Evolutionary conservation across 2,797 vertebrate species (phyloP).

Genomic region (Nyctibius grandis): DNA sequence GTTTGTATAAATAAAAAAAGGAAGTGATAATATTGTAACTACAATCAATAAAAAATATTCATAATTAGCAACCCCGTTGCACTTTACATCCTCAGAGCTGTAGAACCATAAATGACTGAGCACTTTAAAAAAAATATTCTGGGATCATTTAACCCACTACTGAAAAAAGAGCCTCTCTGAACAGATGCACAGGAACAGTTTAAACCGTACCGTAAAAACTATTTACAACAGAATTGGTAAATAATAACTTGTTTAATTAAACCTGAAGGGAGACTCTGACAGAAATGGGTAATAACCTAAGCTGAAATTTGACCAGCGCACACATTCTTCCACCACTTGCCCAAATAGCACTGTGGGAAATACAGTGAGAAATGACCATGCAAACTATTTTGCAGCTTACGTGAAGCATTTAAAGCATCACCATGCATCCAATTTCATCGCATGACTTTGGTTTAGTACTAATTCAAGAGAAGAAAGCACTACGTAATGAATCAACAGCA

Average conservation of each 20-base stretch:
- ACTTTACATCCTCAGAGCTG: background rate
- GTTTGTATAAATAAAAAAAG: background rate
- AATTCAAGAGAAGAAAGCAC: background rate
- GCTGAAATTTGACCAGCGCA: background rate
- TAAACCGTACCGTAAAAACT: background rate
- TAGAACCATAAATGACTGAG: background rate
- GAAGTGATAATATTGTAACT: background rate
- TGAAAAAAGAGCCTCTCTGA: background rate
- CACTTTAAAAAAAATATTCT: background rate
- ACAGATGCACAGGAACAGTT: background rate
- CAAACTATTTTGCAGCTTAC: background rate
- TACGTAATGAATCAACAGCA: background rate
- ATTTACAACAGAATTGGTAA: background rate
- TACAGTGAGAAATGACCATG: background rate
- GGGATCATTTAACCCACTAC: background rate
- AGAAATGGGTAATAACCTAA: background rate
- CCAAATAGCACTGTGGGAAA: background rate
- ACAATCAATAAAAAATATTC: background rate
- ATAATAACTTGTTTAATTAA: background rate
- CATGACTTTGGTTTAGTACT: background rate
- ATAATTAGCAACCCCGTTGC: background rate
- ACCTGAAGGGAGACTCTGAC: background rate
- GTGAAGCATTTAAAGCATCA: background rate
- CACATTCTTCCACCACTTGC: background rate
- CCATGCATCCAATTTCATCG: background rate